Evolutionary conservation across 2,888 invertebrate genomes (phyloP).

Genomic region (Idaea aversata): DNA sequence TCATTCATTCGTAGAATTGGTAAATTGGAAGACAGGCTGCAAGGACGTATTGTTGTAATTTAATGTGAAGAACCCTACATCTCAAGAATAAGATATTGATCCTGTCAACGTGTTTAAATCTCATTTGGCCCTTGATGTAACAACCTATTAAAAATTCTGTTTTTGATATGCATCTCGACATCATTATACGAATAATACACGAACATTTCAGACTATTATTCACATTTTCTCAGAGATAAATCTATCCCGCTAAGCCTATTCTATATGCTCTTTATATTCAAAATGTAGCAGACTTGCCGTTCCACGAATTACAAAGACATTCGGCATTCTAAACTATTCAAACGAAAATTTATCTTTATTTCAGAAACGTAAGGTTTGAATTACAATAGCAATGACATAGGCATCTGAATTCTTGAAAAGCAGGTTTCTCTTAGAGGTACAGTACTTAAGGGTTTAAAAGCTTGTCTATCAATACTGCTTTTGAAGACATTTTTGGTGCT

Average conservation of each 20-base stretch:
- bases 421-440: conserved; percentile 32
- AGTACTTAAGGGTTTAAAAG: conserved; percentile 40
- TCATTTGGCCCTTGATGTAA: neutral
- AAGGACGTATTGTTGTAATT: too few relatives aligned
- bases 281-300: conserved; percentile 32
- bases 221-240: conserved; percentile 6
- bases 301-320: neutral
- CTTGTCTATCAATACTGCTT: conserved; percentile 29
- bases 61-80: too few relatives aligned
- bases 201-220: neutral
- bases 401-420: conserved; percentile 27
- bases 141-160: neutral
- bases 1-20: too few relatives aligned
- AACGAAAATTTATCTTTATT: conserved; percentile 10
- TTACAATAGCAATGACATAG: conserved; percentile 11
- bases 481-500: conserved; percentile 7
- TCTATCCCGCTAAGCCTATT: conserved; percentile 30
- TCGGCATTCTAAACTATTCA: conserved; percentile 19
- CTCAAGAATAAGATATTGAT: too few relatives aligned
- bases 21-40: too few relatives aligned
- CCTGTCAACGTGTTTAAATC: too few relatives aligned
- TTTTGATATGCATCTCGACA: neutral
- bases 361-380: neutral
- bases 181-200: neutral
- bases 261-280: conserved; percentile 48